These are phyloP conservation scores for Anarhynchus alexandrinus DNA, from an alignment of 2,113 vertebrate species.

Conservation along the genomic window DNA sequence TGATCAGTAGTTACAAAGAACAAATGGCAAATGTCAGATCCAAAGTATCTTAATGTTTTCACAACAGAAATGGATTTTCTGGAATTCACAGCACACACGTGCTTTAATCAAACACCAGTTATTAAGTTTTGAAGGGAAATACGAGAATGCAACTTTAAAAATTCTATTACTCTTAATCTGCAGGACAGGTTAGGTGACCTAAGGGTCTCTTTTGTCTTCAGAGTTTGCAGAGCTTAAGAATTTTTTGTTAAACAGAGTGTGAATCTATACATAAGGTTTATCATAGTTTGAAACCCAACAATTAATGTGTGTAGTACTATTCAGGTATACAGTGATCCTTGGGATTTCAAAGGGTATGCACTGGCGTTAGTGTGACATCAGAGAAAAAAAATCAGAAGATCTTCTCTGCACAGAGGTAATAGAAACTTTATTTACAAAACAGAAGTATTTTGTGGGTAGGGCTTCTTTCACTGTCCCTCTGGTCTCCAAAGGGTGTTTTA, in stretches of 20 bases:
- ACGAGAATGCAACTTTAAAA: neutral
- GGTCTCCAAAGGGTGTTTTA: neutral
- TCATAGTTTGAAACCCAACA: neutral
- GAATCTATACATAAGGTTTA: neutral
- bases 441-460: neutral
- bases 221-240: neutral
- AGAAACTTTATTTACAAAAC: neutral
- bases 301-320: fast-evolving
- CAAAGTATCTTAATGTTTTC: neutral
- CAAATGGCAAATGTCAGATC: neutral
- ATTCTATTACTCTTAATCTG: neutral
- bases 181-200: neutral
- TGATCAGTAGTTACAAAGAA: neutral
- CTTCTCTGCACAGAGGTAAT: neutral
- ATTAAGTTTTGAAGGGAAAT: neutral
- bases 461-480: neutral
- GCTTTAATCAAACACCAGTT: neutral
- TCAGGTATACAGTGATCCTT: neutral
- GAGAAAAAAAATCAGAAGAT: neutral
- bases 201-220: neutral
- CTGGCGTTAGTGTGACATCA: neutral
- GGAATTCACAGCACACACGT: neutral
- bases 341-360: neutral
- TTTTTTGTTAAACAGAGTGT: neutral
- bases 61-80: neutral